Evolutionary conservation across 2,113 vertebrate genomes (phyloP), one percentile per base, ranked within the genome.

Genomic region (Eolophus roseicapilla): DNA sequence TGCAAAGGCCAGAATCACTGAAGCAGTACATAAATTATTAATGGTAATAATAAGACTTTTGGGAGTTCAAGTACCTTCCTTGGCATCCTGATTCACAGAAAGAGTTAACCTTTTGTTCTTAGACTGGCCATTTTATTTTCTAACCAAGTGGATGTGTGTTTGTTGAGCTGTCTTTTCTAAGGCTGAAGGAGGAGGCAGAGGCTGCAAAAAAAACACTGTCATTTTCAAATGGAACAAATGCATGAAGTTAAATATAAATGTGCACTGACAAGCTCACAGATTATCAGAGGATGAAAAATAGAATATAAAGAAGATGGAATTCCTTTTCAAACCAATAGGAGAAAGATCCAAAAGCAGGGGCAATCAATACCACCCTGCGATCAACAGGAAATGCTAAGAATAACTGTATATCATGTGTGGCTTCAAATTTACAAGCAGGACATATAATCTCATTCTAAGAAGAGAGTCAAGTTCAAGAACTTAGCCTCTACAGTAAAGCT

Each of bases 401-500:
- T 97, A 94, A 92, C 95, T 93, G 77, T 91, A 82, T 87, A 97
- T 97, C 97, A 97, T 93, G 95, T 87, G 95, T 81, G 83, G 71
- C 96, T 95, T 96, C 95, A 96, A 92, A 97, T 98, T 98, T 97
- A 97, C 89, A 96, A 96, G 90, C 41, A 69, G 94, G 96, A 97
- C 93, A 87, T 94, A 97, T 86, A 95, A 97, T 97, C 97, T 97
- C 65, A 73, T 91, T 97, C 96, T 92, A 97, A 96, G 96, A 94
- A 84, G 75, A 97, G 94, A 98, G 96, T 96, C 96, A 97, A 98
- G 97, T 97, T 98, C 97, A 98, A 97, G 97, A 97, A 97, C 95
- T 97, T 97, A 81, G 95, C 94, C 92, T 88, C 88, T 93, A 84
- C 94, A 96, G 97, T 87, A 96, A 97, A 97, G 97, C 96, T 96